These are phyloP conservation scores for Pipistrellus pipistrellus DNA, from an alignment of 2,797 vertebrate species.

Conservation along the genomic window DNA sequence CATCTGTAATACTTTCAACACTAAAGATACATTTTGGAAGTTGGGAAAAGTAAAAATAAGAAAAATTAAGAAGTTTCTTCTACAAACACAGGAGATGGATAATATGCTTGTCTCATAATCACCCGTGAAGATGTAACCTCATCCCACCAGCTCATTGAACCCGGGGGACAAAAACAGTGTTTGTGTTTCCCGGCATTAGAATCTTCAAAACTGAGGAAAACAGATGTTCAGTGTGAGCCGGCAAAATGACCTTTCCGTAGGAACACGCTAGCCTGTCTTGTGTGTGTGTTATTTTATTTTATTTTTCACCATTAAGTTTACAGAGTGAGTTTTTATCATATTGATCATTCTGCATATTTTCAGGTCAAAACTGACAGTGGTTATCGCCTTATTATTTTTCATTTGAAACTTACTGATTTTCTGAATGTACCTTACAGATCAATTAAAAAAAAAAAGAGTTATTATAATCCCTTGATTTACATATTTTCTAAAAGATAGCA, in stretches of 20 bases:
- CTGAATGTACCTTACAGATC: conserved; percentile 85
- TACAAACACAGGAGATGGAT: neutral
- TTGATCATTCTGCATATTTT: conserved; percentile 80
- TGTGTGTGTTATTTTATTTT: neutral
- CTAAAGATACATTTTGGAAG: too few relatives aligned
- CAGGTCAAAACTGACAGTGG: conserved; percentile 70
- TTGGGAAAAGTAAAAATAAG: too few relatives aligned
- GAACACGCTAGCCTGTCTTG: conserved; percentile 65
- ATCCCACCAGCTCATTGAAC: neutral
- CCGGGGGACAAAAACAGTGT: neutral
- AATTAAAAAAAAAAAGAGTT: conserved; percentile 82
- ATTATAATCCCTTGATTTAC: conserved; percentile 75
- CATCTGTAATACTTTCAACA: too few relatives aligned
- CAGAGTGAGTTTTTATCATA: conserved; percentile 78
- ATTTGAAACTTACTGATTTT: conserved; percentile 86
- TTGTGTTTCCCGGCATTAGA: neutral
- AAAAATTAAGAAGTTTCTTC: neutral
- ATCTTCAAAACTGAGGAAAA: conserved; percentile 48
- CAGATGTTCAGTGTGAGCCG: conserved; percentile 61
- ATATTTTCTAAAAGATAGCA: conserved; percentile 79
- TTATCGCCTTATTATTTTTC: conserved; percentile 87
- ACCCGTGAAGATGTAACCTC: neutral
- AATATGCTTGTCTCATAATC: too few relatives aligned
- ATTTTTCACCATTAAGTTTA: conserved; percentile 34
- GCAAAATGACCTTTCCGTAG: conserved; percentile 69